These are phyloP conservation scores for Echinarachnius parma DNA, from an alignment of 53 echinoderm and acorn worm genomes.

Conservation along the genomic window DNA sequence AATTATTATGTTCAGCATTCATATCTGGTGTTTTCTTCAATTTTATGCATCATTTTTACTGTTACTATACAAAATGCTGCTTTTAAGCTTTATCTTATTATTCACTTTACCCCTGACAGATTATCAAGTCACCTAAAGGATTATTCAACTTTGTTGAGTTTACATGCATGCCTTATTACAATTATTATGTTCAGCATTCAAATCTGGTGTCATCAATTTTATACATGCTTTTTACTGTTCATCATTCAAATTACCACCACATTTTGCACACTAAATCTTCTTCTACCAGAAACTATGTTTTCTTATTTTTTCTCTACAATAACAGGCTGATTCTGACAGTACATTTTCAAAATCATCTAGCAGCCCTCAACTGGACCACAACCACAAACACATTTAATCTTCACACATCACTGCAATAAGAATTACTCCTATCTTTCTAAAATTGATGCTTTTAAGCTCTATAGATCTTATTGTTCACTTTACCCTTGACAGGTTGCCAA, in stretches of 20 bases:
- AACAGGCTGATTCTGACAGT: conserved; percentile 21
- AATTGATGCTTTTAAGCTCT: conserved; percentile 9
- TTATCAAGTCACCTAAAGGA: conserved; percentile 11
- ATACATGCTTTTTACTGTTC: conserved; percentile 2
- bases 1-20: conserved; percentile 24
- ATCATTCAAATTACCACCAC: conserved; percentile 14
- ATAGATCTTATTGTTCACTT: conserved; percentile 7
- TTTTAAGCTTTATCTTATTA: conserved; percentile 12
- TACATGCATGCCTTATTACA: conserved; percentile 1
- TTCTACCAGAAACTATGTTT: not conserved
- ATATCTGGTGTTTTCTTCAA: conserved; percentile 10
- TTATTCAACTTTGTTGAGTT: not conserved
- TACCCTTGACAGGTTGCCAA: conserved; percentile 18
- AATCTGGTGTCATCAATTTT: conserved; percentile 21
- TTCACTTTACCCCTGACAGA: conserved; percentile 14
- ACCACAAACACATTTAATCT: conserved; percentile 16
- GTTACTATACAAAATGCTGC: not conserved
- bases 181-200: conserved; percentile 24
- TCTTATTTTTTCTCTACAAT: conserved; percentile 6
- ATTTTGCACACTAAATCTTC: conserved; percentile 6
- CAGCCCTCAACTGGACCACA: conserved; percentile 9
- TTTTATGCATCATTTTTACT: not conserved
- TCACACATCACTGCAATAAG: conserved; percentile 13
- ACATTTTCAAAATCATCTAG: conserved; percentile 5
- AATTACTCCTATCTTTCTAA: conserved; percentile 12